Percentiles rank a stretch among this genome's conserved stretches.
Conservation (phyloP, 2,113 vertebrate species). For the Edolisoma coerulescens region DNA sequence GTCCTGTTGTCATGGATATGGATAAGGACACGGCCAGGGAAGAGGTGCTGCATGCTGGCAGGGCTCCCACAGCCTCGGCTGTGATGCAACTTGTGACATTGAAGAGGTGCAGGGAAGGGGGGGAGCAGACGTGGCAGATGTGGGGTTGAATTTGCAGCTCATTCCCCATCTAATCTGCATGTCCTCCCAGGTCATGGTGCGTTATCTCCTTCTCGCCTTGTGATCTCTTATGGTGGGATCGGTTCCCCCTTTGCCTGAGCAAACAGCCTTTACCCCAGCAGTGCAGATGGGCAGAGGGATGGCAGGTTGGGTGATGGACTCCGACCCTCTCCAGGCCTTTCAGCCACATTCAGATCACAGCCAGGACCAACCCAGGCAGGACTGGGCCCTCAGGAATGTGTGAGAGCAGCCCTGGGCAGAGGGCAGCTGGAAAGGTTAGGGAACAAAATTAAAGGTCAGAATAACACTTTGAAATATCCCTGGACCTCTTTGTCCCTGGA, state of each 20-base stretch:
- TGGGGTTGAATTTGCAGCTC: background rate
- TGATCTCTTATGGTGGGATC: background rate
- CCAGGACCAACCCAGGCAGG: background rate
- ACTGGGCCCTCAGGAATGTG: background rate
- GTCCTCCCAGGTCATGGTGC: fast-evolving
- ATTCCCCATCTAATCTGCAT: fast-evolving
- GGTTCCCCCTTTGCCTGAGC: background rate
- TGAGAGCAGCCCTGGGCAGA: background rate
- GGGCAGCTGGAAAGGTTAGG: background rate
- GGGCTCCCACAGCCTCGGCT: background rate
- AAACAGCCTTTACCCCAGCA: background rate
- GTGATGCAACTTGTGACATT: background rate
- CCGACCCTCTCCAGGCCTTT: background rate
- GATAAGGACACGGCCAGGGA: background rate
- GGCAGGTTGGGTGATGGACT: background rate
- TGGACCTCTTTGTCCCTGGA: background rate
- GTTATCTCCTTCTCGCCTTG: background rate
- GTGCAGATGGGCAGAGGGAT: background rate
- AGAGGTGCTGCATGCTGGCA: background rate
- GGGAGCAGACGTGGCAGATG: background rate
- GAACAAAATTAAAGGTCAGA: background rate
- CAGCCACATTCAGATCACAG: background rate
- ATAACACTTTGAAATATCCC: background rate
- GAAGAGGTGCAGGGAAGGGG: background rate
- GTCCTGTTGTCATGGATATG: background rate